Conservation (phyloP, 2,888 invertebrate species). For the Endomychus coccineus region DNA sequence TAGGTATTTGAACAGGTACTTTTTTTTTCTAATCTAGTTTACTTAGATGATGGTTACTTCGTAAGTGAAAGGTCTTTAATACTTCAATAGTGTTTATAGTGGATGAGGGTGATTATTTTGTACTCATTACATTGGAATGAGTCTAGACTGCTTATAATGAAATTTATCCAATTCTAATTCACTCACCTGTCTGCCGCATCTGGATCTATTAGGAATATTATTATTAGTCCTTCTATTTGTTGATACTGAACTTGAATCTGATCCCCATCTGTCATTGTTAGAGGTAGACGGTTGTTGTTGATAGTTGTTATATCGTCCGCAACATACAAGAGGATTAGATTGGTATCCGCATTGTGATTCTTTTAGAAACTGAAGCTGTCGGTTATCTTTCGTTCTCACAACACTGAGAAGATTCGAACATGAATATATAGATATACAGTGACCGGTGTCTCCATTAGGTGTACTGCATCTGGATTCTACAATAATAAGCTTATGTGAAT, state of each 20-base stretch:
- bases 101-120: too few species aligned
- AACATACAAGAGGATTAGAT: constrained; percentile 48
- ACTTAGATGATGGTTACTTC: too few species aligned
- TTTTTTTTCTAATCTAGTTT: too few species aligned
- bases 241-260: not conserved
- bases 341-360: constrained; percentile 51
- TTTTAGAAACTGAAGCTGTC: constrained; percentile 41
- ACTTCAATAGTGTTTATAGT: too few species aligned
- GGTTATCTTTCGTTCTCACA: constrained; percentile 32
- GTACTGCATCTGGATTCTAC: constrained; percentile 38
- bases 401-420: constrained; percentile 43
- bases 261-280: constrained; percentile 6
- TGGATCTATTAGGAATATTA: constrained; percentile 26
- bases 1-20: too few species aligned
- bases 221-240: constrained; percentile 2
- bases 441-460: constrained; percentile 42
- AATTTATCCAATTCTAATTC: too few species aligned
- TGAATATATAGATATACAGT: constrained; percentile 47
- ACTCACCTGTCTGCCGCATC: constrained; percentile 34
- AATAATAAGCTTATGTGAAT: too few species aligned
- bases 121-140: too few species aligned
- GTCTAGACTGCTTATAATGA: too few species aligned
- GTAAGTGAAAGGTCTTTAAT: too few species aligned
- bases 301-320: constrained; percentile 35
- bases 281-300: constrained; percentile 1